These are phyloP conservation scores for Glomeris marginata DNA, from an alignment of 2,888 invertebrate species.

Conservation along the genomic window DNA sequence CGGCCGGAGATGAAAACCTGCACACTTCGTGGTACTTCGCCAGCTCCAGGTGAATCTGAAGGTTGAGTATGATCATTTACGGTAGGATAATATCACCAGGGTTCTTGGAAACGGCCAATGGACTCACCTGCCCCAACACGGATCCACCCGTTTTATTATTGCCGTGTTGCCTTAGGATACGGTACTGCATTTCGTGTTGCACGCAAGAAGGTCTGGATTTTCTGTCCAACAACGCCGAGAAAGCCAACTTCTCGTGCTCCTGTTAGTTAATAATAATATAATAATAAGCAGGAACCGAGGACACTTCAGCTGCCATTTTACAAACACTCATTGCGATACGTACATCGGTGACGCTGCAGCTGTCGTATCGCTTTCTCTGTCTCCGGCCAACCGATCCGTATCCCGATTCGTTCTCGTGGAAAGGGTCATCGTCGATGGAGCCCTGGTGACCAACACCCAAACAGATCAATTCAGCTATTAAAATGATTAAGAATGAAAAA, in stretches of 20 bases:
- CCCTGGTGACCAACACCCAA: neutral
- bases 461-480: neutral
- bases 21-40: slow-evolving; percentile 40
- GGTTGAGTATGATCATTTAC: too few relatives aligned
- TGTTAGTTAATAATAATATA: too few relatives aligned
- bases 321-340: slow-evolving; percentile 11
- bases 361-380: slow-evolving; percentile 4
- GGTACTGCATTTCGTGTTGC: slow-evolving; percentile 29
- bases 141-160: slow-evolving; percentile 27
- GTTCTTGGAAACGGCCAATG: too few relatives aligned
- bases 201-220: slow-evolving; percentile 31
- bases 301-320: too few relatives aligned
- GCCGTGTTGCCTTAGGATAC: slow-evolving; percentile 21
- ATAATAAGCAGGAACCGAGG: too few relatives aligned
- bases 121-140: slow-evolving; percentile 34
- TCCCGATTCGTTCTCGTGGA: slow-evolving; percentile 5
- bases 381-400: slow-evolving; percentile 12
- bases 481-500: too few relatives aligned
- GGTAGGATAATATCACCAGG: too few relatives aligned
- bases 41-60: slow-evolving; percentile 38
- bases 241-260: slow-evolving; percentile 18
- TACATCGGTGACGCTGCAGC: slow-evolving; percentile 16
- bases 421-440: neutral
- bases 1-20: slow-evolving; percentile 27
- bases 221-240: slow-evolving; percentile 20